These are phyloP conservation scores for Dynastes hyllus DNA, from an alignment of 2,888 invertebrate species.

Conservation along the genomic window DNA sequence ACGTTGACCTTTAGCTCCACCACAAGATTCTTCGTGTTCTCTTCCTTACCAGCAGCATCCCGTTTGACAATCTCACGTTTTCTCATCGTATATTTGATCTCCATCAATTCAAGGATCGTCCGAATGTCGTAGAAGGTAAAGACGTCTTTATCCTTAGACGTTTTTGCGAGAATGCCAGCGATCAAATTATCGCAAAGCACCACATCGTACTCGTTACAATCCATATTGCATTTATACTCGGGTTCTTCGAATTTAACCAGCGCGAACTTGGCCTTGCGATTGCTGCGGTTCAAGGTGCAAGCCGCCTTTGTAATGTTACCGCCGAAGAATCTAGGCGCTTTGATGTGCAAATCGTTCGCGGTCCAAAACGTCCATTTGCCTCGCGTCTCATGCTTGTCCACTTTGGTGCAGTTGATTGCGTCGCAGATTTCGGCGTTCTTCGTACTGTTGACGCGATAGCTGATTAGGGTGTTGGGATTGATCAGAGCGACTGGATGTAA, in stretches of 20 bases:
- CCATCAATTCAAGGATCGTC: too few species aligned
- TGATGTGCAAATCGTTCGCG: background rate
- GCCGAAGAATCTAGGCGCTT: background rate
- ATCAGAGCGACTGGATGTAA: background rate
- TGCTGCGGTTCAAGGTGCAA: background rate
- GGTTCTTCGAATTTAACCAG: background rate
- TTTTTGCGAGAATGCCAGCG: background rate
- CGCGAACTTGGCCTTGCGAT: background rate
- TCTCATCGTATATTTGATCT: too few species aligned
- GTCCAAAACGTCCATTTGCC: constrained; percentile 7
- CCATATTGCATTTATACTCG: background rate
- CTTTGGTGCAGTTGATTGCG: background rate
- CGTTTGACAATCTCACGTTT: background rate
- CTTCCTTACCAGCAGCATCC: background rate
- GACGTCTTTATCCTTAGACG: background rate
- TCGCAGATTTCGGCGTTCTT: background rate
- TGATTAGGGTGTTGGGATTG: background rate
- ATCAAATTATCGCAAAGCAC: background rate
- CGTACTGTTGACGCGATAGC: background rate
- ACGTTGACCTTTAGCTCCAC: background rate
- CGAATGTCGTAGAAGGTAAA: background rate
- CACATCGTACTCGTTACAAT: background rate
- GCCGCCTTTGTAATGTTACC: background rate
- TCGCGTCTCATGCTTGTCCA: background rate
- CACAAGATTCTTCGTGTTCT: too few species aligned